Evolutionary conservation across 2,797 vertebrate genomes (phyloP).

Genomic region (Huso huso): DNA sequence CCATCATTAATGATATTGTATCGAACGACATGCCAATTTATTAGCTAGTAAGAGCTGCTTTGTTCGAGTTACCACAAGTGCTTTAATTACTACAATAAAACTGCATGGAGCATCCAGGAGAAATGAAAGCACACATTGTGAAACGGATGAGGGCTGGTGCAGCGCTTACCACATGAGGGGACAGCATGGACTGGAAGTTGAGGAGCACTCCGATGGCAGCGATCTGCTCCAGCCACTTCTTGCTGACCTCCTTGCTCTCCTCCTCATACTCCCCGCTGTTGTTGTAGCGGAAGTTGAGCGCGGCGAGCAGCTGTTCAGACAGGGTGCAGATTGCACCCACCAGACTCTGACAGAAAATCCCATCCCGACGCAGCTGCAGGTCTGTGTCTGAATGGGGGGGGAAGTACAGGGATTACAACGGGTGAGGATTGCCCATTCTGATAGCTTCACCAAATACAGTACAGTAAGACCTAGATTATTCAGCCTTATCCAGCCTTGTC

Average conservation of each 20-base stretch:
- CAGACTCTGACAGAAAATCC: conserved; percentile 88
- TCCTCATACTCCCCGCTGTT: conserved; percentile 94
- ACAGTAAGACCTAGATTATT: no score
- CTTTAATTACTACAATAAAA: no score
- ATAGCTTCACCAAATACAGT: no score
- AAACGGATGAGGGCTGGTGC: not conserved
- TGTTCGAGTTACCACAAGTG: no score
- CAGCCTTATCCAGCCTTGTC: no score
- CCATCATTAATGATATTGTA: not conserved
- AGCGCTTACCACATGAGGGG: conserved; percentile 69
- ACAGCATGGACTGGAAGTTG: conserved; percentile 86
- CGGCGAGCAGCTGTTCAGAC: conserved; percentile 83
- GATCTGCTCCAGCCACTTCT: conserved; percentile 95
- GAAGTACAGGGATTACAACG: not conserved
- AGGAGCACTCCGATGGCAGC: conserved; percentile 79
- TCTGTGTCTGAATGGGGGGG: conserved; percentile 66
- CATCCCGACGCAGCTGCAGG: conserved; percentile 84
- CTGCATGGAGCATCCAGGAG: no score
- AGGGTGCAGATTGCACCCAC: conserved; percentile 82
- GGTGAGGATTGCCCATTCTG: not conserved
- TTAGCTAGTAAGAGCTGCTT: no score
- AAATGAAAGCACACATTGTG: no score
- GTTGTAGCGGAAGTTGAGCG: conserved; percentile 83
- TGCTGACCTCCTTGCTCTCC: conserved; percentile 89
- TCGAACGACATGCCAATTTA: no score